Conservation (phyloP, 2,797 vertebrate species). For the Acanthurus lineatus region DNA sequence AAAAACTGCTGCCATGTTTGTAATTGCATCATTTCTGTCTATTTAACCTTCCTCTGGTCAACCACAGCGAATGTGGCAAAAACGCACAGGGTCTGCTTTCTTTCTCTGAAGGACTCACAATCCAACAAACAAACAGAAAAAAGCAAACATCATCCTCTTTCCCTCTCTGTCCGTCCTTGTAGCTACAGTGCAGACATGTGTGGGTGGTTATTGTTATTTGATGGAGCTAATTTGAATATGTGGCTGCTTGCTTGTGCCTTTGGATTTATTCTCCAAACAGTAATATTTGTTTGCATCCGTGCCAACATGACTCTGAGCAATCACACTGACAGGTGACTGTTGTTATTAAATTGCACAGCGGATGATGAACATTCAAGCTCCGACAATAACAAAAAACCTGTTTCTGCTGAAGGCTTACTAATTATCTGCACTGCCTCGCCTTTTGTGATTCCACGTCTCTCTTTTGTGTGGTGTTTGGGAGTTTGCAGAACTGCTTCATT, state of each 20-base stretch:
- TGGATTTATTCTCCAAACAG: slow-evolving; percentile 49
- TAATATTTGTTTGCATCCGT: slow-evolving; percentile 48
- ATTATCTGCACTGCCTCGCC: slow-evolving; percentile 29
- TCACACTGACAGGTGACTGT: slow-evolving; percentile 28
- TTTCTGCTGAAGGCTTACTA: slow-evolving; percentile 33
- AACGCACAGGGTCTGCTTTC: not conserved
- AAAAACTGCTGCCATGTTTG: slow-evolving; percentile 17
- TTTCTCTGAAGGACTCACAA: slow-evolving; percentile 18
- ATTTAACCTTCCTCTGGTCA: slow-evolving; percentile 36
- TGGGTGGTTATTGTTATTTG: slow-evolving; percentile 63
- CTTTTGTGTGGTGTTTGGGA: slow-evolving; percentile 25
- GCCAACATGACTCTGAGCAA: slow-evolving; percentile 38
- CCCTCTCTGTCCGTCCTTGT: slow-evolving; percentile 2
- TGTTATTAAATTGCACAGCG: slow-evolving; percentile 15
- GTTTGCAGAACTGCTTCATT: not conserved
- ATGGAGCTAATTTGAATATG: slow-evolving; percentile 57
- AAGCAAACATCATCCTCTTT: slow-evolving; percentile 15
- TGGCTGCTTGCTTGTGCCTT: slow-evolving; percentile 34
- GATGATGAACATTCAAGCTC: slow-evolving; percentile 45
- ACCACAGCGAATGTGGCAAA: not conserved
- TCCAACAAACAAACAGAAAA: not conserved
- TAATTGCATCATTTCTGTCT: slow-evolving; percentile 13
- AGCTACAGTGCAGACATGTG: slow-evolving; percentile 43
- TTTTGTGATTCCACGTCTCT: slow-evolving; percentile 13
- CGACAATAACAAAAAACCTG: slow-evolving; percentile 28